Conservation (phyloP, 2,888 invertebrate genomes). For the Harpalus rubripes region DNA sequence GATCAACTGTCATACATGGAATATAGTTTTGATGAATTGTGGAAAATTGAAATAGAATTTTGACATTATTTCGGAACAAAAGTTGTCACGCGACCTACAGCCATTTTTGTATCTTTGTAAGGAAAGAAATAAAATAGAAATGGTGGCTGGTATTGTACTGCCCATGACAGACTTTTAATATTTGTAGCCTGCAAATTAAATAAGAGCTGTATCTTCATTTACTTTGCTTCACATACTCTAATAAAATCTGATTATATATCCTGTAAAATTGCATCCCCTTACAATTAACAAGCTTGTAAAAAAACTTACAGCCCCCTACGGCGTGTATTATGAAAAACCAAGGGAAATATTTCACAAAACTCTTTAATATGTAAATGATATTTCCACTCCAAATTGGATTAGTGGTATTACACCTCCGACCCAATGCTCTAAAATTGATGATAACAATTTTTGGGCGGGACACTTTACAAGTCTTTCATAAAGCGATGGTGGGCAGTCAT, state of each 20-base stretch:
- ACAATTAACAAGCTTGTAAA: constrained; percentile 27
- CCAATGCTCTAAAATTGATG: constrained; percentile 55
- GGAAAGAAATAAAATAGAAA: too few species aligned
- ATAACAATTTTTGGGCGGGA: constrained; percentile 54
- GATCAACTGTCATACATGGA: too few species aligned
- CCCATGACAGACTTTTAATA: neutral
- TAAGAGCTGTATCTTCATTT: neutral
- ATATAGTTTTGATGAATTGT: too few species aligned
- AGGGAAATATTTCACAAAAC: constrained; percentile 44
- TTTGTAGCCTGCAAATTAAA: neutral
- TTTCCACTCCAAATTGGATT: constrained; percentile 55
- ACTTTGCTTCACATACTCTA: neutral
- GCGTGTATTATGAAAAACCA: constrained; percentile 46
- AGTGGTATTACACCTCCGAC: constrained; percentile 28
- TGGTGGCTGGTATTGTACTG: too few species aligned
- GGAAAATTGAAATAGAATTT: too few species aligned
- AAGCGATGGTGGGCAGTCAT: constrained; percentile 13
- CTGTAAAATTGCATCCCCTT: constrained; percentile 25
- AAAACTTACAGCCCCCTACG: constrained; percentile 23
- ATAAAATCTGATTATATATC: constrained; percentile 19
- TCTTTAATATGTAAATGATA: constrained; percentile 63
- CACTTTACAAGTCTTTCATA: constrained; percentile 50
- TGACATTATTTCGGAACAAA: too few species aligned
- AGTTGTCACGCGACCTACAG: too few species aligned
- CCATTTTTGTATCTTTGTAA: too few species aligned